Evolutionary conservation across 2,113 vertebrate genomes (phyloP).

Genomic region (Empidonax traillii): DNA sequence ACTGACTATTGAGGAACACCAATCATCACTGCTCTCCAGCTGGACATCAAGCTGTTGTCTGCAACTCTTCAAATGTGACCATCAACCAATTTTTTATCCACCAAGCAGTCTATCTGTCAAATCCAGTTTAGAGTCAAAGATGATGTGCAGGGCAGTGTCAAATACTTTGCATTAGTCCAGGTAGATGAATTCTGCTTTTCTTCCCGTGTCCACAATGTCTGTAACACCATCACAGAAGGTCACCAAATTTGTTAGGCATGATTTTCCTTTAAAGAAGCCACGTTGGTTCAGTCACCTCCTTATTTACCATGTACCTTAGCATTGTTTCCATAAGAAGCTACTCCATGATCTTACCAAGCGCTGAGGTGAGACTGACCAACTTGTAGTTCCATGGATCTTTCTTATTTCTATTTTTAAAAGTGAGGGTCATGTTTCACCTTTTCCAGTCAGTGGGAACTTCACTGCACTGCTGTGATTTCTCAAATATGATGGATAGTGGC

Average conservation of each 20-base stretch:
- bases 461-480: neutral
- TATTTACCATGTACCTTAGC: neutral
- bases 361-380: neutral
- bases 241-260: neutral
- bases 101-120: neutral
- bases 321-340: neutral
- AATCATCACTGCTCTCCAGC: neutral
- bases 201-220: neutral
- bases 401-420: neutral
- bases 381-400: neutral
- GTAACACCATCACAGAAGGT: neutral
- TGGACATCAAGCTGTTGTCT: neutral
- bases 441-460: neutral
- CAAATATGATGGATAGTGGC: neutral
- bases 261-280: neutral
- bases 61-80: neutral
- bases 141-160: neutral
- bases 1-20: neutral
- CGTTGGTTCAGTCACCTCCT: neutral
- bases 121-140: neutral
- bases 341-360: neutral
- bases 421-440: neutral
- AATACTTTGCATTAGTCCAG: neutral
- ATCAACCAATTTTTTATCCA: neutral
- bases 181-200: neutral